These are phyloP conservation scores for Tigriopus japonicus DNA, from an alignment of 1,140 invertebrate genomes.

Conservation along the genomic window DNA sequence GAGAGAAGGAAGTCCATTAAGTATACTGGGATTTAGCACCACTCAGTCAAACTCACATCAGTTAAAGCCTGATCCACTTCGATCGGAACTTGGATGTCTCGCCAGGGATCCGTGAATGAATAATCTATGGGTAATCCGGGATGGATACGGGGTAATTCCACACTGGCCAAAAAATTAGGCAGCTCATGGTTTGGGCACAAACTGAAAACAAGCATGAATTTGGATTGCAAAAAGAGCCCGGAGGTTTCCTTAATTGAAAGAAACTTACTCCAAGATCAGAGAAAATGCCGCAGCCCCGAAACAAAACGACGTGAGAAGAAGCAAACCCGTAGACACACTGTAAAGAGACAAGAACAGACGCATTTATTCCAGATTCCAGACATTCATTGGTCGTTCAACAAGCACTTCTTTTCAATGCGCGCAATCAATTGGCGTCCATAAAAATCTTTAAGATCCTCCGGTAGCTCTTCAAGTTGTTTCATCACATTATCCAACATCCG, in stretches of 20 bases:
- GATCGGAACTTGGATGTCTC: slow-evolving; percentile 37
- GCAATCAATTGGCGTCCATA: slow-evolving; percentile 24
- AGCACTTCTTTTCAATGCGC: slow-evolving; percentile 11
- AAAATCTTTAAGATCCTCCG: slow-evolving; percentile 26
- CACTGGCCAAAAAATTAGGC: slow-evolving; percentile 2
- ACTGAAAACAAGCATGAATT: background rate
- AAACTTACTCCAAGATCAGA: background rate
- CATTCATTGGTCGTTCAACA: background rate
- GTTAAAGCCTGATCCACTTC: slow-evolving; percentile 44
- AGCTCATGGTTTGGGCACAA: background rate
- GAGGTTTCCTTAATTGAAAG: background rate
- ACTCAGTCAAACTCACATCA: slow-evolving; percentile 42
- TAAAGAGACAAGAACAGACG: background rate
- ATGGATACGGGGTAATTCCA: background rate
- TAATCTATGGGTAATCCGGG: background rate
- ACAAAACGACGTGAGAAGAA: background rate
- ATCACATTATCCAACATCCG: slow-evolving; percentile 27
- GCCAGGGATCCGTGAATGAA: slow-evolving; percentile 37
- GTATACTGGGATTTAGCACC: too few relatives aligned
- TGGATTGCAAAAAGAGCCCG: background rate
- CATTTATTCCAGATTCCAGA: background rate
- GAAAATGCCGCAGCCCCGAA: background rate
- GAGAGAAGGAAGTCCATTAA: slow-evolving; percentile 20
- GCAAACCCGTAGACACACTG: background rate
- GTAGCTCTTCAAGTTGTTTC: slow-evolving; percentile 26